Conservation (phyloP, 1,140 invertebrate species). For the Drosophila nikananu region DNA sequence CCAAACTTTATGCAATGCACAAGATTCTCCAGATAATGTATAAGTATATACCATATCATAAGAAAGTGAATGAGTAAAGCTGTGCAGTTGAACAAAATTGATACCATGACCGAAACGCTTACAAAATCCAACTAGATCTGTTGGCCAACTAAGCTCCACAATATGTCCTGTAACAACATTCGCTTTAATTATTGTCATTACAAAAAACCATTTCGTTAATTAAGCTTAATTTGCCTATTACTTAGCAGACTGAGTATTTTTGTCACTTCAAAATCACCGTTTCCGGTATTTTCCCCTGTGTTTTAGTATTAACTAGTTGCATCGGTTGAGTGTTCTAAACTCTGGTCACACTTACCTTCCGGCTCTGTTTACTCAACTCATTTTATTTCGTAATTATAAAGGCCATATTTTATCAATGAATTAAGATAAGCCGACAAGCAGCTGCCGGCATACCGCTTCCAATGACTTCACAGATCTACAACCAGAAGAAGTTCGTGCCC, state of each 20-base stretch:
- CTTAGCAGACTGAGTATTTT: too few relatives aligned
- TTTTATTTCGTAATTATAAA: constrained; percentile 52
- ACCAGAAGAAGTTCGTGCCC: constrained; percentile 93
- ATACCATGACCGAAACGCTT: neutral
- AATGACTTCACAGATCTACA: constrained; percentile 95
- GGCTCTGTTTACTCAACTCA: constrained; percentile 27
- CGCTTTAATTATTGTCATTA: neutral
- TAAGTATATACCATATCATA: neutral
- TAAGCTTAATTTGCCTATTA: neutral
- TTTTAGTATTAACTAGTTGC: neutral
- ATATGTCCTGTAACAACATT: too few relatives aligned
- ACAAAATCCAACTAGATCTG: neutral
- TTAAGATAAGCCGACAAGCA: constrained; percentile 48
- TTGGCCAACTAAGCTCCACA: too few relatives aligned
- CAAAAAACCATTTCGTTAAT: neutral
- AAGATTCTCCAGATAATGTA: neutral
- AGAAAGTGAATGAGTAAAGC: neutral
- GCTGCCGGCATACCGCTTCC: constrained; percentile 11
- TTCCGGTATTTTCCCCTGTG: neutral
- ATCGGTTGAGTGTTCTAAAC: too few relatives aligned
- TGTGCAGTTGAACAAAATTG: too few relatives aligned
- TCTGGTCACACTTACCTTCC: constrained; percentile 13
- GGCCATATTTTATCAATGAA: constrained; percentile 47
- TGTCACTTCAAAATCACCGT: neutral
- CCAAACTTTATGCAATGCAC: neutral